A percentile compares a stretch with the other conserved stretches of the same genome.
phyloP scores from a whole-genome alignment of 2,797 vertebrate species.

The Capromys pilorides region DNA sequence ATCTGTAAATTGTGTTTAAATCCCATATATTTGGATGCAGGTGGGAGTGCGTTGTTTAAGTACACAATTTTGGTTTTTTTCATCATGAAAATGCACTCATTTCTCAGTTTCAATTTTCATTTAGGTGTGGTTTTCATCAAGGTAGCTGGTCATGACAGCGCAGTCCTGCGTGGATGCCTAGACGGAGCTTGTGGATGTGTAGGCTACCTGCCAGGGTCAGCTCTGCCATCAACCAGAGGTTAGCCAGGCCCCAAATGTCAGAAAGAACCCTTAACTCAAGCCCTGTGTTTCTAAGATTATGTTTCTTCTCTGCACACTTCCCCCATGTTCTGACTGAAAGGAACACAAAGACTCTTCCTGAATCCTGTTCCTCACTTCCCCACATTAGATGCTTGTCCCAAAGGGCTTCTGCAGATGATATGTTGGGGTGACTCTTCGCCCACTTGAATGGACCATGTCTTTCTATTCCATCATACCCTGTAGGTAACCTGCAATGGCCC shows the following conservation, averaged over 20 bases:
- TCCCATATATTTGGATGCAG: background rate
- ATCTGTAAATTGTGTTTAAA: constrained; percentile 2
- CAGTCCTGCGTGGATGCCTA: background rate
- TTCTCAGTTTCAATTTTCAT: constrained; percentile 1
- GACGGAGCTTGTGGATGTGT: background rate
- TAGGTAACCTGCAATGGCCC: background rate
- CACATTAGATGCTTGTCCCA: background rate
- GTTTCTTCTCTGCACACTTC: background rate
- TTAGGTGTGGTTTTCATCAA: background rate
- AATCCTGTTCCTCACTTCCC: background rate
- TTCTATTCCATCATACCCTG: background rate
- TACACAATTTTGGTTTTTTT: background rate
- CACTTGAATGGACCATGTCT: background rate
- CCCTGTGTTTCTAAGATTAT: background rate
- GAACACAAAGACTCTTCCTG: background rate
- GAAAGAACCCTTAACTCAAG: background rate
- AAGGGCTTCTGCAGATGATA: background rate
- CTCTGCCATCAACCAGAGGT: background rate
- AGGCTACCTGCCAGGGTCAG: background rate
- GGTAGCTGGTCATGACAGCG: background rate
- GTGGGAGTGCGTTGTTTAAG: background rate
- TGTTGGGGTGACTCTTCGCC: background rate
- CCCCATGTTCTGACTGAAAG: background rate
- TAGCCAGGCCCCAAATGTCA: background rate
- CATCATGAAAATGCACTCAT: background rate